Conservation (phyloP, 1,140 invertebrate genomes). For the Drosophila nebulosa region DNA sequence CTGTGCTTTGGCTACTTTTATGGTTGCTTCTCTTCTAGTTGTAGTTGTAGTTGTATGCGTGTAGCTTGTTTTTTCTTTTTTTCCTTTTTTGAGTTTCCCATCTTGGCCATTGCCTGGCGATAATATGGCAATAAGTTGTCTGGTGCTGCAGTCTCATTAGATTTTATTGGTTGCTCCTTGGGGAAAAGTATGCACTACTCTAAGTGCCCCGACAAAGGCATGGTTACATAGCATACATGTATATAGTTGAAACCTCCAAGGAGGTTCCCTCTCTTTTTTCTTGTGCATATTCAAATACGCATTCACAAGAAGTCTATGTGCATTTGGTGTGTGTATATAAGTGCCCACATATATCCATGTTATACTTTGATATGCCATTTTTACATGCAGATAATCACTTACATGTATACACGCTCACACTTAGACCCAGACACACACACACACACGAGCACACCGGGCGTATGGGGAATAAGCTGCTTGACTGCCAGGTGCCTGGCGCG, state of each 20-base stretch:
- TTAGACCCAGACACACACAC: neutral
- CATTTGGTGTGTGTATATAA: neutral
- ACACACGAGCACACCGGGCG: constrained; percentile 20
- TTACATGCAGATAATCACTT: constrained; percentile 67
- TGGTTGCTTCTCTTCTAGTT: constrained; percentile 4
- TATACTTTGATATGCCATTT: constrained; percentile 26
- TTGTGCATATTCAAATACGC: neutral
- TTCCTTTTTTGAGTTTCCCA: constrained; percentile 5
- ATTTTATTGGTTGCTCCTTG: constrained; percentile 47
- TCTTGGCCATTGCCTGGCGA: constrained; percentile 54
- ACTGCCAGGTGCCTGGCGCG: constrained; percentile 35
- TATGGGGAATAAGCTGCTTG: constrained; percentile 60
- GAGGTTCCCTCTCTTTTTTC: neutral
- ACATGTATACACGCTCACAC: constrained; percentile 20
- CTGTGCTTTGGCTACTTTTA: constrained; percentile 65
- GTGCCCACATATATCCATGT: constrained; percentile 19
- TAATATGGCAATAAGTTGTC: constrained; percentile 70
- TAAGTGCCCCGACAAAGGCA: neutral
- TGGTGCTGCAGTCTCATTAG: constrained; percentile 71
- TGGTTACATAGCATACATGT: no score
- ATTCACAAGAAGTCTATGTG: neutral
- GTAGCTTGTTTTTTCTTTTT: neutral
- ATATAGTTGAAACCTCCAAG: neutral
- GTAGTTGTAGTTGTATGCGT: neutral
- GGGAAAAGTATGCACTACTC: constrained; percentile 10